Conservation (phyloP, 2,113 vertebrate species). For the Hystrix brachyura region DNA sequence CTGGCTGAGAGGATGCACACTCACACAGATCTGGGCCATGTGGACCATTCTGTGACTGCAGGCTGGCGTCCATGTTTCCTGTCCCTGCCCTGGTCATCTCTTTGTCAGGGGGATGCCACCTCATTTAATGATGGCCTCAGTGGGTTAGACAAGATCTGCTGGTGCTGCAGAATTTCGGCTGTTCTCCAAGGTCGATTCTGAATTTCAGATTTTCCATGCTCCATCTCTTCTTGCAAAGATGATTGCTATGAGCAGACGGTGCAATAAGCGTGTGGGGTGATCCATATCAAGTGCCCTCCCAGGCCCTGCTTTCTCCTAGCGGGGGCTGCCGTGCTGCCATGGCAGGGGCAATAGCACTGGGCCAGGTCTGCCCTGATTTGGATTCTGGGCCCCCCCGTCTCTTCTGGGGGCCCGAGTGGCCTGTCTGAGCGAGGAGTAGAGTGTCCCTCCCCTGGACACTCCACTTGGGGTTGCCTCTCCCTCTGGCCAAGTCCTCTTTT, state of each 20-base stretch:
- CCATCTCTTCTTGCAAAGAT: not conserved
- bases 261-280: not conserved
- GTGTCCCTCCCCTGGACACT: rapidly evolving
- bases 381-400: not conserved
- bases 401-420: not conserved
- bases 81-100: not conserved
- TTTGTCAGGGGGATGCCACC: not conserved
- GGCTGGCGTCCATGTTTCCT: not conserved
- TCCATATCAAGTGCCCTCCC: not conserved
- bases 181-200: not conserved
- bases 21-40: too few species aligned
- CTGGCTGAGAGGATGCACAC: not conserved
- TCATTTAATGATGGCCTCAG: not conserved
- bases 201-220: not conserved
- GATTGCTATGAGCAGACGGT: not conserved
- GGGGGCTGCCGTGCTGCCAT: not conserved
- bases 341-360: rapidly evolving
- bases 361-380: not conserved
- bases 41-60: not conserved
- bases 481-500: not conserved
- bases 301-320: not conserved
- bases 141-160: not conserved
- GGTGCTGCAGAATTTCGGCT: not conserved
- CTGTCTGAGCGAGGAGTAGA: rapidly evolving
- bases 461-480: not conserved